Evolutionary conservation across 2,797 vertebrate species (phyloP).

Genomic region (Sebastolobus alascanus): DNA sequence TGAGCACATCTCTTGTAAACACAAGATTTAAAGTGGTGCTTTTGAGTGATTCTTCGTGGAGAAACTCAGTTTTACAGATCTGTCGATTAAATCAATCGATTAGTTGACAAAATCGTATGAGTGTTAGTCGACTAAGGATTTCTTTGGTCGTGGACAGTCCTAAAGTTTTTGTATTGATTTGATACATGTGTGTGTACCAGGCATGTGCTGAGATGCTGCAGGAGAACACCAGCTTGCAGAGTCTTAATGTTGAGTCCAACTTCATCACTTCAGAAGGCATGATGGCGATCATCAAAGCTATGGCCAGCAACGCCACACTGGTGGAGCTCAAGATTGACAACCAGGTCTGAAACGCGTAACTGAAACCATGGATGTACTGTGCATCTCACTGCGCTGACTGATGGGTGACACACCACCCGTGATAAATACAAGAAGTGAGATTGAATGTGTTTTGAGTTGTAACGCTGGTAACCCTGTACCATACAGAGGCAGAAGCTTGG

Average conservation of each 20-base stretch:
- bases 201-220: conserved; percentile 94
- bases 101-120: no score
- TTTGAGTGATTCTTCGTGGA: accelerated
- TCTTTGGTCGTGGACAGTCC: no score
- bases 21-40: background rate
- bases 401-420: background rate
- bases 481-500: conserved; percentile 92
- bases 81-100: background rate
- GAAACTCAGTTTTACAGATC: background rate
- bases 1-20: background rate
- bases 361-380: background rate
- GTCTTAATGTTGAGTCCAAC: conserved; percentile 97
- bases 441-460: background rate
- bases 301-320: conserved; percentile 88
- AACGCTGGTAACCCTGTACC: no score
- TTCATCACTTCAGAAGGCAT: conserved; percentile 95
- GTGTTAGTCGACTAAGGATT: background rate
- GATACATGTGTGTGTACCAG: conserved; percentile 73
- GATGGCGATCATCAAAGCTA: conserved; percentile 90
- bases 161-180: background rate
- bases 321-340: conserved; percentile 95
- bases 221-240: conserved; percentile 91
- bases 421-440: background rate
- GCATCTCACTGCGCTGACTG: background rate
- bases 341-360: conserved; percentile 82